Evolutionary conservation across 2,113 vertebrate genomes (phyloP).

Genomic region (Electrona antarctica): DNA sequence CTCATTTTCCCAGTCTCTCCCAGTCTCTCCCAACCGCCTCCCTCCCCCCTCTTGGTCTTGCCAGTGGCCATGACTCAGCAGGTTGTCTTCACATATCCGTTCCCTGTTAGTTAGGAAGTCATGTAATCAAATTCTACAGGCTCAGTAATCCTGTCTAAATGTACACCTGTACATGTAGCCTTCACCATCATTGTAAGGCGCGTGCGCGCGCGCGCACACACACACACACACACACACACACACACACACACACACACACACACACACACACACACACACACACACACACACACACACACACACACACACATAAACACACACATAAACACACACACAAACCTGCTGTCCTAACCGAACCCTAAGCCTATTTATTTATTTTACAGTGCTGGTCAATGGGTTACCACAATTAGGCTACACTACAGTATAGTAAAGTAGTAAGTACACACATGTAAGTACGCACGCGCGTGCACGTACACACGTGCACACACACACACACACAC

Average conservation of each 20-base stretch:
- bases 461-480: not conserved
- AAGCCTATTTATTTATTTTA: too few species aligned
- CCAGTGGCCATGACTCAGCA: not conserved
- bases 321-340: not conserved
- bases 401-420: not conserved
- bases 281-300: not conserved
- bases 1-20: not conserved
- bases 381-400: too few species aligned
- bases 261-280: not conserved
- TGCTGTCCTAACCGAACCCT: too few species aligned
- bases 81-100: not conserved
- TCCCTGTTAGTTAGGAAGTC: slow-evolving; percentile 2
- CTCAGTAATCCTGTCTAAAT: not conserved
- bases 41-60: too few species aligned
- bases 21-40: not conserved
- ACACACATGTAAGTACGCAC: too few species aligned
- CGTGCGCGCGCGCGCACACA: too few species aligned
- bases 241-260: not conserved
- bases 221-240: not conserved
- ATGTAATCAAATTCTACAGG: not conserved
- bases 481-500: not conserved
- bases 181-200: not conserved
- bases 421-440: not conserved
- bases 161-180: not conserved
- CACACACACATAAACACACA: not conserved